Evolutionary conservation across 2,888 invertebrate genomes (phyloP), one percentile per base, ranked within the genome.

Genomic region (Hermaeophaga mercurialis): DNA sequence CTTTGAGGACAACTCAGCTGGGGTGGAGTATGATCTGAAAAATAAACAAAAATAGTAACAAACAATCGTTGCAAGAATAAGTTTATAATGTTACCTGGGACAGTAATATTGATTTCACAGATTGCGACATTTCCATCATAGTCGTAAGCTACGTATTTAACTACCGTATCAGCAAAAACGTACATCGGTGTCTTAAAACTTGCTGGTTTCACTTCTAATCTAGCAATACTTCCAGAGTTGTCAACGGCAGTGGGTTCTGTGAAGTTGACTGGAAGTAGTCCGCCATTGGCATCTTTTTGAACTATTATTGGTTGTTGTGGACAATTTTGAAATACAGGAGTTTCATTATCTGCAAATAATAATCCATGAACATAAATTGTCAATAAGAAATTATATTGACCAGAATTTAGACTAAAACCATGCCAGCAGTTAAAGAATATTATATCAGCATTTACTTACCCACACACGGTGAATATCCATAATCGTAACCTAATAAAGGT

Each of bases 51-150:
- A 8, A 41, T 19, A 19, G n/a, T n/a, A 11, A n/a, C 5, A 19
- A 41, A 41, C 12, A 18, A 3, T 39, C 6, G 22, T 22, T 22
- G 22, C 6, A 5, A 22, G 14, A 34, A 12, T 11, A 2, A 7
- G 1, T 11, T 14, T 34, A 1, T 15, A 1, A 34, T 7, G 7
- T 19, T 33, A 78, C 95, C 95, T 81, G 69, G 59, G 7, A 95
- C 94, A 1, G 95, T 94, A 22, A 98, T 94, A 70, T 95, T 94
- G 22, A 98, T 94, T 81, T 93, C 91, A 73, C 98, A 98, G 73
- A 95, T 94, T 9, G 96, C 98, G 9, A 95, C 95, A 73, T 98
- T 98, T 65, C 96, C 96, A 73, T 96, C 96, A 70, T 93, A 94
- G 79, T 98, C 98, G 71, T 94, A 97, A 2, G 97, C 98, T 1